Conservation (phyloP, 2,113 vertebrate genomes). For the Heteronetta atricapilla region DNA sequence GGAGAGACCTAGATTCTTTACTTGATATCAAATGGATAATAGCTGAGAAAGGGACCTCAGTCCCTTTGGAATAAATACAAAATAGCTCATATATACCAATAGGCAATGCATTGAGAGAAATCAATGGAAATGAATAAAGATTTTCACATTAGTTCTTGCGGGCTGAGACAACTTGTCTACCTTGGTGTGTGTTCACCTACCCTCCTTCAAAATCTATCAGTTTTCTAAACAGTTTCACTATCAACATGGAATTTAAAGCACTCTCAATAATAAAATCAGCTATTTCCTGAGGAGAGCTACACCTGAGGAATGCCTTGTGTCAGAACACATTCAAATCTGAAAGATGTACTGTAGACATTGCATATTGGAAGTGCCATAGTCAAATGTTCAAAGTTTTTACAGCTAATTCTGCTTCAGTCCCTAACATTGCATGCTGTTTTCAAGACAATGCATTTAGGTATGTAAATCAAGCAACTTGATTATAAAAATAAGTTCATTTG, state of each 20-base stretch:
- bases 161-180: neutral
- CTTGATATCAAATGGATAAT: neutral
- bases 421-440: neutral
- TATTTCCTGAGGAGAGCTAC: neutral
- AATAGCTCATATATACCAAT: neutral
- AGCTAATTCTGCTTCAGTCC: neutral
- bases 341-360: neutral
- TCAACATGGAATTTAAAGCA: neutral
- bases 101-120: neutral
- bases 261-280: neutral
- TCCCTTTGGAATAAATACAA: neutral
- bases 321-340: neutral
- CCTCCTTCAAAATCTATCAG: neutral
- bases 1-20: neutral
- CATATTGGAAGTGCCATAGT: neutral
- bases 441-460: neutral
- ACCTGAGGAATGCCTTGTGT: neutral
- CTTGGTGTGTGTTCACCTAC: neutral
- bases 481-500: neutral
- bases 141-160: neutral
- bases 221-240: conserved; percentile 2
- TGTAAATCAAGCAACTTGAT: neutral
- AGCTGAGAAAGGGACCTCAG: neutral
- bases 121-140: neutral
- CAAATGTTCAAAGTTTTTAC: neutral